A percentile compares a stretch with the other conserved stretches of the same genome.
phyloP scores from a whole-genome alignment of 2,113 vertebrate genomes.

The Syngnathus floridae region DNA sequence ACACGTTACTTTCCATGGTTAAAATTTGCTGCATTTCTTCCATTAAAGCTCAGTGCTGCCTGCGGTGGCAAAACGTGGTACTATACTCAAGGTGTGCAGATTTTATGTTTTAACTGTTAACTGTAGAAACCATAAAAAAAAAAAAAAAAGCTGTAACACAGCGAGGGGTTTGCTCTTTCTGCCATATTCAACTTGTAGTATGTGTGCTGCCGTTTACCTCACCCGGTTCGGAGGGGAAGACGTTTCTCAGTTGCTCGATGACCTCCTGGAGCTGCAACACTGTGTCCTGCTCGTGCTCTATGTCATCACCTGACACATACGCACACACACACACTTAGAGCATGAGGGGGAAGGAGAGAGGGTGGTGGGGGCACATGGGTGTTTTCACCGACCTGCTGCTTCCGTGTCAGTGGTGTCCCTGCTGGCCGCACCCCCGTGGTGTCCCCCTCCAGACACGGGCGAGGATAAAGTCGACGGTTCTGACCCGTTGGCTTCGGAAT shows the following conservation, averaged over 20 bases:
- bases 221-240: constrained; percentile 81
- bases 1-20: constrained; percentile 3
- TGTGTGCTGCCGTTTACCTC: constrained; percentile 12
- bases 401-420: constrained; percentile 85
- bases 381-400: constrained; percentile 76
- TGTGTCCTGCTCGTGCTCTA: constrained; percentile 82
- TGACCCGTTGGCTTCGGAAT: constrained; percentile 81
- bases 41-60: no score
- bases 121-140: no score
- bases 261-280: constrained; percentile 93
- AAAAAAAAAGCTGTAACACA: no score
- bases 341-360: no score
- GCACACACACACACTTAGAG: not conserved
- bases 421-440: constrained; percentile 73
- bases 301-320: constrained; percentile 74
- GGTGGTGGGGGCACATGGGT: no score
- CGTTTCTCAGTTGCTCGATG: constrained; percentile 91
- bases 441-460: constrained; percentile 80
- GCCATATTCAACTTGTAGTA: not conserved
- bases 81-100: no score
- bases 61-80: no score
- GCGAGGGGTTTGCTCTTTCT: no score
- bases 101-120: no score
- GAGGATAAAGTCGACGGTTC: constrained; percentile 81
- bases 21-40: no score